Percentiles rank a stretch among this genome's conserved stretches.
phyloP scores from a whole-genome alignment of 2,888 invertebrate species.

The Tuta absoluta region DNA sequence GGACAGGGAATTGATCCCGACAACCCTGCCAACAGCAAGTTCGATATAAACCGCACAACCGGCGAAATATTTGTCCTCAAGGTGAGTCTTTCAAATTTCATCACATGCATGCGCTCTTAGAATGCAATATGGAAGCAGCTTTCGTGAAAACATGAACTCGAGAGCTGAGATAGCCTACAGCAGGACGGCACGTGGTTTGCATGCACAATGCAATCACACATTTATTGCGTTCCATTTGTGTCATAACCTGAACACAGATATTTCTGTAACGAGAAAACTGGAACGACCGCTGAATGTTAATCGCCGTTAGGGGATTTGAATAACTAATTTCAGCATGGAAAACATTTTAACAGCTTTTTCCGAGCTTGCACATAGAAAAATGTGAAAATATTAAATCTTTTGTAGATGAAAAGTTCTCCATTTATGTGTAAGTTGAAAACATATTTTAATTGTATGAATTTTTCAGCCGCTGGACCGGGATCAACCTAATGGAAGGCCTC shows the following conservation, averaged over 20 bases:
- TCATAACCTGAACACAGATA: slow-evolving; percentile 53
- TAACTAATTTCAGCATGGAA: slow-evolving; percentile 20
- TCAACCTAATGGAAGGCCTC: slow-evolving; percentile 97
- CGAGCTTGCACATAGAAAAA: slow-evolving; percentile 1
- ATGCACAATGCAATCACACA: slow-evolving; percentile 61
- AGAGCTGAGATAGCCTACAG: slow-evolving; percentile 45
- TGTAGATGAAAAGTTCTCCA: background rate
- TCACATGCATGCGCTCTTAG: slow-evolving; percentile 3
- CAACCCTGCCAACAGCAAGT: slow-evolving; percentile 97
- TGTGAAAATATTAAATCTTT: slow-evolving; percentile 1
- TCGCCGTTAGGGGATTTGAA: slow-evolving; percentile 32
- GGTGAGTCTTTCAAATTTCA: slow-evolving; percentile 79
- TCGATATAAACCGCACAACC: slow-evolving; percentile 96
- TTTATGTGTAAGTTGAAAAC: background rate
- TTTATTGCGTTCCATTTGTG: slow-evolving; percentile 59
- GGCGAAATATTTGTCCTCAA: slow-evolving; percentile 97
- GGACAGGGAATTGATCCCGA: slow-evolving; percentile 98
- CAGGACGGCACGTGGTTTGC: slow-evolving; percentile 51
- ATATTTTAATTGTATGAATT: slow-evolving; percentile 18
- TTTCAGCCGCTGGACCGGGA: slow-evolving; percentile 95
- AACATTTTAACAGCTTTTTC: slow-evolving; percentile 19
- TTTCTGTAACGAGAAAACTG: slow-evolving; percentile 55
- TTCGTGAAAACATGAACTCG: slow-evolving; percentile 19
- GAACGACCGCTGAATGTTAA: slow-evolving; percentile 52
- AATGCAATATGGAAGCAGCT: slow-evolving; percentile 18